These are phyloP conservation scores for Callopanchax toddi DNA, from an alignment of 2,113 vertebrate species.

Conservation along the genomic window DNA sequence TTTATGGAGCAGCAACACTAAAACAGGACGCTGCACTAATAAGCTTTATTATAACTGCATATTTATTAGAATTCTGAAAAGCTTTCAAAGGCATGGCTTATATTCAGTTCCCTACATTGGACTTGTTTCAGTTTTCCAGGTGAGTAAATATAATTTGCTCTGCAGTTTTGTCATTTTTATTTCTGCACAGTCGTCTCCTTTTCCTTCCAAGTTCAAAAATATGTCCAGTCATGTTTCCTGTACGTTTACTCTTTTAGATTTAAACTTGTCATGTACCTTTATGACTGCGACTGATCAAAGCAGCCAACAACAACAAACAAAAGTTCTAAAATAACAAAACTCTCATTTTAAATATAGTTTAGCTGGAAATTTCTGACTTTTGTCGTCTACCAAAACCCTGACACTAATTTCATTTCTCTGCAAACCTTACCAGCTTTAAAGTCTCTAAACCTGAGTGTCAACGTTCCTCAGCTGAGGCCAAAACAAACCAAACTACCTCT, in stretches of 20 bases:
- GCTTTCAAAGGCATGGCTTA: too few species aligned
- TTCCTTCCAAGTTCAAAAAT: neutral
- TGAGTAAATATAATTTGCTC: neutral
- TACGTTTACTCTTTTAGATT: too few species aligned
- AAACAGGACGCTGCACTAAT: conserved; percentile 24
- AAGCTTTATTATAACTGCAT: conserved; percentile 46
- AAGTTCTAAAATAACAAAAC: too few species aligned
- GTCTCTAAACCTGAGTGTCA: conserved; percentile 19
- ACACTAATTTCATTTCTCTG: too few species aligned
- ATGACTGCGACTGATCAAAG: too few species aligned
- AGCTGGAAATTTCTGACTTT: too few species aligned
- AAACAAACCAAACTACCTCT: conserved; percentile 49
- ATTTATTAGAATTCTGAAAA: conserved; percentile 51
- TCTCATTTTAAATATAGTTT: too few species aligned
- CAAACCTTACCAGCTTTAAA: too few species aligned
- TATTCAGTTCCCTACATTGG: neutral
- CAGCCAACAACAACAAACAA: too few species aligned
- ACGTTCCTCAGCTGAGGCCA: conserved; percentile 34
- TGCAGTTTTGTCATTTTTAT: neutral
- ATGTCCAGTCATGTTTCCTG: too few species aligned
- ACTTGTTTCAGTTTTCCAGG: neutral
- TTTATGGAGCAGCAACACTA: conserved; percentile 38
- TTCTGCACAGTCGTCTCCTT: too few species aligned
- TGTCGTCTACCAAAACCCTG: neutral
- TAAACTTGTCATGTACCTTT: too few species aligned